Base-by-base conservation (phyloP, 1,140 invertebrate species). In the Micrasema minimum region DNA sequence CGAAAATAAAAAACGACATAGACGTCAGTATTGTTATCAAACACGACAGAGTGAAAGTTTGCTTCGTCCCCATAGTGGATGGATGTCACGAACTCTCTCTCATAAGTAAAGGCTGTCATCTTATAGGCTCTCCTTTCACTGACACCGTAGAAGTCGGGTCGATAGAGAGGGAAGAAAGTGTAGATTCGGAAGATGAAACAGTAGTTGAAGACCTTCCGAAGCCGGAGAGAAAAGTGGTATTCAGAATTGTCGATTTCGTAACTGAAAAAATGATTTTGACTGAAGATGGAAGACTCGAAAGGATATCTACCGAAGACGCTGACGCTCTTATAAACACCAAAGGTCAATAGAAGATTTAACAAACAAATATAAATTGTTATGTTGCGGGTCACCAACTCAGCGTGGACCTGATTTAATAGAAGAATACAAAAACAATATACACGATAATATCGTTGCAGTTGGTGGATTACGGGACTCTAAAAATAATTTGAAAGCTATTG, bases 211-310 rank as follows among this genome's bases (percentile, higher is more conserved):
- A 85, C 66, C 66, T 37, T 10, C 26, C 79, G 5, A 82, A 82
- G 75, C 77, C 77, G 9, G 82, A 86, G 46, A 80, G 79, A 78
- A 85, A 82, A 78, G 80, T 83, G 14, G 80, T 85, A 7, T 77
- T 83, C 66, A 79, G 83, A 64, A 85, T 85, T 59, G 83, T 86
- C 16, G 84, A 86, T 72, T 86, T 85, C 77, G 83, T 84, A 6
- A 83, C 82, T 23, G 85, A 86, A 76, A 85, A 86, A 78, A 85
- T 86, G 85, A 70, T 85, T 45, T 61, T 86, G 14, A 82, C 78
- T 72, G 85, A 86, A 77, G 83, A 85, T 78, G 84, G 85, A 10
- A 72, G 77, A 18, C 77, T 85, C 22, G 82, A 85, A 76, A 84
- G 82, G 78, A 83, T 86, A 69, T 80, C 73, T 31, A 78, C 81